A percentile compares a stretch with the other conserved stretches of the same genome.
Conservation (phyloP, 2,797 vertebrate species). For the Oreochromis grahami region DNA sequence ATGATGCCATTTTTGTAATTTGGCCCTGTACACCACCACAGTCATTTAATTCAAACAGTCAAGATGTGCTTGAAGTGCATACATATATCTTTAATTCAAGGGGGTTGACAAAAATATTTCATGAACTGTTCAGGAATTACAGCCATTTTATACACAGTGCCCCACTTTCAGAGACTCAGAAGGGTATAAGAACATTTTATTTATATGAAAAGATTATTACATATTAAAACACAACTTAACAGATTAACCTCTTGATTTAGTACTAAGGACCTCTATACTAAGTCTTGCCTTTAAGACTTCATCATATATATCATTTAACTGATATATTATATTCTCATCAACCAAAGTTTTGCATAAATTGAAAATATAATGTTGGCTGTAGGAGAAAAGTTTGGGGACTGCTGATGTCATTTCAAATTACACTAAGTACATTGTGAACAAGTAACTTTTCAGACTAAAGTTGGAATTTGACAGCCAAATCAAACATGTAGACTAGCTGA, state of each 20-base stretch:
- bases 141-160: not conserved
- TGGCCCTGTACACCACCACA: not conserved
- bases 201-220: not conserved
- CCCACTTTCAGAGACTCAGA: not conserved
- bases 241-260: not conserved
- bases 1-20: not conserved
- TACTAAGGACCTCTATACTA: not conserved
- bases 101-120: not conserved
- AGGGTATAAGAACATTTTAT: not conserved
- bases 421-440: not conserved
- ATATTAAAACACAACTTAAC: not conserved
- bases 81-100: not conserved
- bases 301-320: not conserved
- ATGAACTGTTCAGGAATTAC: not conserved
- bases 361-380: not conserved
- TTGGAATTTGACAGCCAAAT: not conserved
- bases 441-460: not conserved
- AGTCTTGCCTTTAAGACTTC: not conserved
- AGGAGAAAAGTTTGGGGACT: not conserved
- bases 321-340: not conserved
- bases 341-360: not conserved
- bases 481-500: not conserved
- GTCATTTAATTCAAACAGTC: not conserved
- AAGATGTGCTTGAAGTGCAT: not conserved
- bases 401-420: not conserved